These are phyloP conservation scores for Echinops telfairi DNA, from an alignment of 2,113 vertebrate genomes.

Conservation along the genomic window DNA sequence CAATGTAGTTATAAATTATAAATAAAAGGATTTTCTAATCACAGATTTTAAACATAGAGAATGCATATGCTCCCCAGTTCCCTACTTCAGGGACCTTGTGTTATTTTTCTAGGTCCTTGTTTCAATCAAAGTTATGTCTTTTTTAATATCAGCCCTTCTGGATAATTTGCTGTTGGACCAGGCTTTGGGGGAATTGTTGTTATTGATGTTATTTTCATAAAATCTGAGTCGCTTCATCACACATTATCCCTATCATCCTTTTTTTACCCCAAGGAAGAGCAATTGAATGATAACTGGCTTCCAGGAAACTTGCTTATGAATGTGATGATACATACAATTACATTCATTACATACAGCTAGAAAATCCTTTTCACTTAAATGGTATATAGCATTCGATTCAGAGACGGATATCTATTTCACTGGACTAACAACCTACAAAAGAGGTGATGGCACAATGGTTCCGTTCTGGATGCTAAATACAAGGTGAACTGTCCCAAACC, in stretches of 20 bases:
- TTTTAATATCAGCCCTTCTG: not conserved
- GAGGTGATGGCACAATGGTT: not conserved
- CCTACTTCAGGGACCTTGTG: not conserved
- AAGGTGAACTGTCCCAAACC: not conserved
- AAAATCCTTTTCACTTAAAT: not conserved
- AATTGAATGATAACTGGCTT: not conserved
- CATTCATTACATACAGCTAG: not conserved
- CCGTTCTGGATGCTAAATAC: not conserved
- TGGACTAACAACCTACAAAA: too few relatives aligned
- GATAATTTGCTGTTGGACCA: not conserved
- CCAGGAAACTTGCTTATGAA: not conserved
- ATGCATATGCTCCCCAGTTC: not conserved
- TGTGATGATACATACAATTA: not conserved
- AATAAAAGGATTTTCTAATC: not conserved
- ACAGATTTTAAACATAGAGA: not conserved
- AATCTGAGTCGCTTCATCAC: not conserved
- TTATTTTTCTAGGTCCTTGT: not conserved
- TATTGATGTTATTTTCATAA: not conserved
- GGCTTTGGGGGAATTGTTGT: not conserved
- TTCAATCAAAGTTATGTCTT: not conserved
- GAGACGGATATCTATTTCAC: too few relatives aligned
- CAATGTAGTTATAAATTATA: constrained; percentile 7
- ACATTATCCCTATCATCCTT: not conserved
- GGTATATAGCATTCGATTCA: too few relatives aligned
- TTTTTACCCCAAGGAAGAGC: not conserved